A percentile compares a stretch with the other conserved stretches of the same genome.
phyloP scores from a whole-genome alignment of 2,888 invertebrate species.

The Eugnorisma glareosa region DNA sequence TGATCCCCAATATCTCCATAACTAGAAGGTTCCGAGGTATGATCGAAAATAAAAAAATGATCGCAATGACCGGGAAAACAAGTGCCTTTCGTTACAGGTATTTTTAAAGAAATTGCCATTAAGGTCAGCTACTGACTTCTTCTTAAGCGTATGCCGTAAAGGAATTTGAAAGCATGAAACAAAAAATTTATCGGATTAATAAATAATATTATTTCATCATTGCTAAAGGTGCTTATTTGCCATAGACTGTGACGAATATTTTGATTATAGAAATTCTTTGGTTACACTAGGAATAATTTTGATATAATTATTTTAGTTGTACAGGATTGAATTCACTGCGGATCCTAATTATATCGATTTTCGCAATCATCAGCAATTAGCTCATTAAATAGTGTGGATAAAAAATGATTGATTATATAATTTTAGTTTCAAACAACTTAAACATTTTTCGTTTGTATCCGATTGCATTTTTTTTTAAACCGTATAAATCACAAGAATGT shows the following conservation, averaged over 20 bases:
- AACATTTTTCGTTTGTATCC: background rate
- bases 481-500: background rate
- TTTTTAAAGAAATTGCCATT: too few relatives aligned
- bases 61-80: too few relatives aligned
- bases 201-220: slow-evolving; percentile 9
- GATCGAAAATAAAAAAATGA: too few relatives aligned
- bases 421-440: background rate
- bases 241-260: slow-evolving; percentile 42
- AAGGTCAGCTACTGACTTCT: too few relatives aligned
- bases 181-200: slow-evolving; percentile 7
- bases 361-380: background rate
- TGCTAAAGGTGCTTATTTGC: slow-evolving; percentile 24
- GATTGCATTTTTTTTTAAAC: slow-evolving; percentile 7
- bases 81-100: too few relatives aligned
- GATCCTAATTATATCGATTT: slow-evolving; percentile 8
- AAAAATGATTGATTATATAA: background rate
- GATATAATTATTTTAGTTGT: background rate
- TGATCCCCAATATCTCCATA: too few relatives aligned
- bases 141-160: too few relatives aligned
- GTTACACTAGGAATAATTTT: slow-evolving; percentile 26
- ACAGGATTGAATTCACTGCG: slow-evolving; percentile 8
- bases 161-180: slow-evolving; percentile 21
- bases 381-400: background rate
- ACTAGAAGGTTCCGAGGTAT: too few relatives aligned
- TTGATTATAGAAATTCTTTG: slow-evolving; percentile 54